A percentile compares a stretch with the other conserved stretches of the same genome.
These are phyloP conservation scores for Vireo griseus DNA, from an alignment of 2,797 vertebrate species.

Conservation along the genomic window DNA sequence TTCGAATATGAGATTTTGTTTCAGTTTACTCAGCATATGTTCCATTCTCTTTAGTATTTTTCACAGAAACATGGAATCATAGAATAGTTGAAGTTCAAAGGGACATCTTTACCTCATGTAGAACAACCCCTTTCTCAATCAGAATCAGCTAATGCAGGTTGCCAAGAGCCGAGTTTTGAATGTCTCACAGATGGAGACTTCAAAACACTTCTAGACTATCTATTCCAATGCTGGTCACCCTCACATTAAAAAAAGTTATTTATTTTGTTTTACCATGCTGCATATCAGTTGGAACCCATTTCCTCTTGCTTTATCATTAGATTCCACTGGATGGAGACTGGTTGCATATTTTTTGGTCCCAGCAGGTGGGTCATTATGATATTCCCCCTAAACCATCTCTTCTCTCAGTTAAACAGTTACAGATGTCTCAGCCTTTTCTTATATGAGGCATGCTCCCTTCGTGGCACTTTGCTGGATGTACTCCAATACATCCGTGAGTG, in stretches of 20 bases:
- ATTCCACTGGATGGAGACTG: not conserved
- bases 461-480: not conserved
- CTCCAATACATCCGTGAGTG: no score
- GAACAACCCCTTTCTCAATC: rapidly evolving
- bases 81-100: not conserved
- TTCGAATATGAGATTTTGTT: not conserved
- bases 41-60: not conserved
- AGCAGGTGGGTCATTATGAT: not conserved
- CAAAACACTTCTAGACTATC: not conserved
- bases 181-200: not conserved
- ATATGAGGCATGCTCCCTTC: not conserved
- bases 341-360: not conserved
- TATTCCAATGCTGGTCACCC: not conserved
- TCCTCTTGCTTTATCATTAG: not conserved
- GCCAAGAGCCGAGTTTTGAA: not conserved
- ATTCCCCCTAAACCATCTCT: not conserved
- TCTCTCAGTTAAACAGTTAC: not conserved
- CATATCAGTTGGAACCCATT: not conserved
- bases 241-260: not conserved
- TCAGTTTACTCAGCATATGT: not conserved
- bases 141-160: not conserved
- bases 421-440: not conserved
- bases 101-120: rapidly evolving
- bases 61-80: not conserved
- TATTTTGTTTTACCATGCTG: not conserved